Conservation (phyloP, 2,113 vertebrate species). For the Urocitellus parryii region DNA sequence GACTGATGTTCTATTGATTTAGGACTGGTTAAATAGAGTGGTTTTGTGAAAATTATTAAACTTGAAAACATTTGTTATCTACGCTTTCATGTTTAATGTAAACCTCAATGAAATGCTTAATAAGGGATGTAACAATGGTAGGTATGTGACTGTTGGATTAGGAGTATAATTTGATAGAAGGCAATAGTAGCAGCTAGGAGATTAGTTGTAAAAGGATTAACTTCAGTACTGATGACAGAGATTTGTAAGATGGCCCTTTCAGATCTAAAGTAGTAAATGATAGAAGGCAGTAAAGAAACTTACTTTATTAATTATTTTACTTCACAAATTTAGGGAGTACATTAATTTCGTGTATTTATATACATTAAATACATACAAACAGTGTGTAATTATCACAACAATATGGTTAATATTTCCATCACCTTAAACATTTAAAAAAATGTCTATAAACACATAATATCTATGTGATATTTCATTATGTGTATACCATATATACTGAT, state of each 20-base stretch:
- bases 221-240: neutral
- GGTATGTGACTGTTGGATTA: neutral
- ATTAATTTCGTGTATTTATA: no score
- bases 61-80: neutral
- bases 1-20: neutral
- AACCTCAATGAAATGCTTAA: neutral
- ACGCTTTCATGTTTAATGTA: neutral
- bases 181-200: neutral
- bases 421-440: no score
- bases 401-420: no score
- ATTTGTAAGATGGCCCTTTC: neutral
- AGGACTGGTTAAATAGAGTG: neutral
- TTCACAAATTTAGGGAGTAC: no score
- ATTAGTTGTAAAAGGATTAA: neutral
- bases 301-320: no score
- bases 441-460: no score
- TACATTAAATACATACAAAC: no score
- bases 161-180: neutral
- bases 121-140: neutral
- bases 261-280: neutral
- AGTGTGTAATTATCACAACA: no score
- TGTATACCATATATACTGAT: no score
- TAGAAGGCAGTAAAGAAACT: neutral
- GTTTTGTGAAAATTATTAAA: neutral
- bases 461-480: no score